Evolutionary conservation across 1,140 invertebrate species (phyloP), one percentile per base, ranked within the genome.

Genomic region (Temnothorax curvispinosus): DNA sequence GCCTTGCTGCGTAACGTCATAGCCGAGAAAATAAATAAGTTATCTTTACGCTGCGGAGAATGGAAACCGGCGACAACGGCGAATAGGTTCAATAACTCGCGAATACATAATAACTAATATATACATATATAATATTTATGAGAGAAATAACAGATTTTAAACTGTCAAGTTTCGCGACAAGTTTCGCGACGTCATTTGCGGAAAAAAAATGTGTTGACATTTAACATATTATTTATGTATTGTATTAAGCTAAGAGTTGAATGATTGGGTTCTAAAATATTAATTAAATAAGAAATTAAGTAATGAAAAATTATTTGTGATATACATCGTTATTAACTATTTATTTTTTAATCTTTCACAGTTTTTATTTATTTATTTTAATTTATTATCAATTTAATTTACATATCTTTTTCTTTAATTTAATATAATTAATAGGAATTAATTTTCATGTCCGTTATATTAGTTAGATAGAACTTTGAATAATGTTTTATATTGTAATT

Each of bases 11-110:
- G 41, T 32, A 64, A 64, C 21, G 41, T 78, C 58, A 77, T 35
- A 50, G 72, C 18, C 21, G 58, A 50, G 27, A 65, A 62, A 78
- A 60, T 76, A 78, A 65, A 78, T 64, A 6, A 35, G 32, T 65
- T 50, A 50, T 35, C 6, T 9, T 78, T 64, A 35, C 11, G 2
- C 5, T 4, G 52, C 11, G 11, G n/a, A 47, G 32, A 78, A 50
- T 65, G 18, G 44, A 78, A 78, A 64, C 0, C 3, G 38, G 4
- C n/a, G 71, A 74, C 15, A 27, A 76, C 13, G 11, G 32, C 50
- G 32, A 74, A 74, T 74, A 54, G 18, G 11, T 56, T 38, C 27
- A 2, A 32, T 74, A 56, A 54, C 50, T 38, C 1, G 13, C 21
- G 2, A n/a, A 60, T 41, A 41, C 13, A 41, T 56, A 38, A 74